Percentiles rank a stretch among this genome's conserved stretches.
Evolutionary conservation across 2,888 invertebrate species (phyloP).

Genomic region (Oxyteleia sp.): DNA sequence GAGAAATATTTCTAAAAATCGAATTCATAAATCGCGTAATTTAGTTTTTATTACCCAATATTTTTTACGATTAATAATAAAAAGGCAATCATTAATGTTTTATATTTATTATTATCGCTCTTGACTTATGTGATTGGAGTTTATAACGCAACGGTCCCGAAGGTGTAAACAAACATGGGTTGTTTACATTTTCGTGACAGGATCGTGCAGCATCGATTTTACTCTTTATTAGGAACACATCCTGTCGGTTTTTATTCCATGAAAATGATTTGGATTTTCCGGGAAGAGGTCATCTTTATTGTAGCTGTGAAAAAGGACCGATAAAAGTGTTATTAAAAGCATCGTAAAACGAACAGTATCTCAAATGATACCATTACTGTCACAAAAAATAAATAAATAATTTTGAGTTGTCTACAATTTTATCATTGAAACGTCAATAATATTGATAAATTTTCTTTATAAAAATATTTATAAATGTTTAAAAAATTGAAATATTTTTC

Average conservation of each 20-base stretch:
- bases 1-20: not conserved
- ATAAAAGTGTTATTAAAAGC: not conserved
- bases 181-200: not conserved
- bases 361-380: not conserved
- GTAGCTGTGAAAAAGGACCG: not conserved
- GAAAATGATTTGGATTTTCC: not conserved
- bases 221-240: not conserved
- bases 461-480: too few relatives aligned
- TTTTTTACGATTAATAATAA: not conserved
- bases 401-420: too few relatives aligned
- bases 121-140: not conserved
- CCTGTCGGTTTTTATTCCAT: not conserved
- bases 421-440: too few relatives aligned
- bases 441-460: too few relatives aligned
- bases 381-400: not conserved
- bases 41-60: not conserved
- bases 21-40: not conserved
- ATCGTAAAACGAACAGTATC: not conserved
- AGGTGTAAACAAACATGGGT: not conserved
- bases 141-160: not conserved
- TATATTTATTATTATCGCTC: not conserved
- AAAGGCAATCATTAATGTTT: not conserved
- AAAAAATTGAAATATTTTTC: too few relatives aligned
- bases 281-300: not conserved
- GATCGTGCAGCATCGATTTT: not conserved